Evolutionary conservation across 2,888 invertebrate species (phyloP).

Genomic region (Dorcus parallelipipedus): DNA sequence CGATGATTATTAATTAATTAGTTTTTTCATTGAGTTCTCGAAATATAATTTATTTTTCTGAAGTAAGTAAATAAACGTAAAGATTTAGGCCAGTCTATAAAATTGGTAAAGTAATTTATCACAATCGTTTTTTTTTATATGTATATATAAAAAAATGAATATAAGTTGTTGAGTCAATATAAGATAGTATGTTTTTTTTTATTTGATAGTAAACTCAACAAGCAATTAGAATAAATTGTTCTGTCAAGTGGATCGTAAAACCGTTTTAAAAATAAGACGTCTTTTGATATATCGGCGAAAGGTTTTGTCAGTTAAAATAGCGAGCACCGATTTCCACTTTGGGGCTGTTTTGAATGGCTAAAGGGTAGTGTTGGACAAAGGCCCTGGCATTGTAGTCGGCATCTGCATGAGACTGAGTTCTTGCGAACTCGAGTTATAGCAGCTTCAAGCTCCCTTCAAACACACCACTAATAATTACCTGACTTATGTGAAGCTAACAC

Average conservation of each 20-base stretch:
- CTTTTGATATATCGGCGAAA: slow-evolving; percentile 45
- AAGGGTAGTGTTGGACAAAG: slow-evolving; percentile 46
- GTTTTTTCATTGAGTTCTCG: too few species aligned
- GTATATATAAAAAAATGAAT: too few species aligned
- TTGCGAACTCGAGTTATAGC: slow-evolving; percentile 31
- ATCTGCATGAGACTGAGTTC: slow-evolving; percentile 42
- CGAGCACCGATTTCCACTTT: slow-evolving; percentile 42
- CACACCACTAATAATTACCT: slow-evolving; percentile 27
- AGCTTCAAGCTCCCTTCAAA: slow-evolving; percentile 15
- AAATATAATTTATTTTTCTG: too few species aligned
- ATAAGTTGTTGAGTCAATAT: background rate
- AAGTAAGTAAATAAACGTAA: too few species aligned
- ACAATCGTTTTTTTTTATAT: too few species aligned
- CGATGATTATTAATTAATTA: too few species aligned
- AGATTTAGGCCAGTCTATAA: too few species aligned
- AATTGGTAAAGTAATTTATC: too few species aligned
- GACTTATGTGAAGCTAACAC: slow-evolving; percentile 15
- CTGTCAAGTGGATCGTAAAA: slow-evolving; percentile 36
- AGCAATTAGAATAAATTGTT: slow-evolving; percentile 44
- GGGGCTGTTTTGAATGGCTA: slow-evolving; percentile 47
- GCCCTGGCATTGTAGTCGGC: slow-evolving; percentile 42
- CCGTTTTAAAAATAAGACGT: slow-evolving; percentile 46
- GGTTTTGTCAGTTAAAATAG: slow-evolving; percentile 49
- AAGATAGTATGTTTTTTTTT: slow-evolving; percentile 21
- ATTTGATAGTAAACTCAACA: slow-evolving; percentile 26